These are phyloP conservation scores for Catostomus latipinnis DNA, from an alignment of 2,797 vertebrate species.

Conservation along the genomic window DNA sequence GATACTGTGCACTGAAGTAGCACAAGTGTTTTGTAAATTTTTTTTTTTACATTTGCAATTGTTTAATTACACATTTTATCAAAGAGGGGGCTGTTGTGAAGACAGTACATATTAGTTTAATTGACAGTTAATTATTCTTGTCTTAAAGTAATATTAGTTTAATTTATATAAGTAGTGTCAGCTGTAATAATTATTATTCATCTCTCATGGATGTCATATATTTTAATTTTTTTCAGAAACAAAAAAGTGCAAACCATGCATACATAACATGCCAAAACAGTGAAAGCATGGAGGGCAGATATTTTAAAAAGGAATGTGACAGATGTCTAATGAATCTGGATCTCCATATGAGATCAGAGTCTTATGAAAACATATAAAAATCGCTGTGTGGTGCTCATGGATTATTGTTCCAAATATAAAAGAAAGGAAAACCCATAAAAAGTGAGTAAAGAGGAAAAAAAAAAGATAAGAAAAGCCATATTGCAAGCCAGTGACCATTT, in stretches of 20 bases:
- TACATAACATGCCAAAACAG: conserved; percentile 20
- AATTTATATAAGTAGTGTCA: neutral
- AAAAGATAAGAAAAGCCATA: conserved; percentile 41
- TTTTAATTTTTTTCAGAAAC: neutral
- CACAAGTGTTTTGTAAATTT: neutral
- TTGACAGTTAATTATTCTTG: neutral
- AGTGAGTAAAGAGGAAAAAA: neutral
- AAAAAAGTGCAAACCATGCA: neutral
- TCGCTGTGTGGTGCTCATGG: conserved; percentile 51
- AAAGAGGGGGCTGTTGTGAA: neutral
- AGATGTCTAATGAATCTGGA: conserved; percentile 21
- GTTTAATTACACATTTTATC: neutral
- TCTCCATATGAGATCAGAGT: conserved; percentile 13
- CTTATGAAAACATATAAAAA: conserved; percentile 64
- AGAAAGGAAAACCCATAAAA: neutral
- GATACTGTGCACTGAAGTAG: too few species aligned
- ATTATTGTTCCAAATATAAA: neutral
- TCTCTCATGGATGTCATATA: neutral
- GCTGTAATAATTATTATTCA: neutral
- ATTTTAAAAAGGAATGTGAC: neutral
- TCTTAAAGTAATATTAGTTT: neutral
- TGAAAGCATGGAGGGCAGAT: neutral
- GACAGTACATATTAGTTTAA: neutral
- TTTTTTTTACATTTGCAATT: conserved; percentile 29
- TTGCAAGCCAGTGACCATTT: conserved; percentile 58